Percentiles rank a stretch among this genome's conserved stretches.
These are phyloP conservation scores for Drosophila trichaetosa DNA, from an alignment of 2,888 invertebrate genomes.

Conservation along the genomic window DNA sequence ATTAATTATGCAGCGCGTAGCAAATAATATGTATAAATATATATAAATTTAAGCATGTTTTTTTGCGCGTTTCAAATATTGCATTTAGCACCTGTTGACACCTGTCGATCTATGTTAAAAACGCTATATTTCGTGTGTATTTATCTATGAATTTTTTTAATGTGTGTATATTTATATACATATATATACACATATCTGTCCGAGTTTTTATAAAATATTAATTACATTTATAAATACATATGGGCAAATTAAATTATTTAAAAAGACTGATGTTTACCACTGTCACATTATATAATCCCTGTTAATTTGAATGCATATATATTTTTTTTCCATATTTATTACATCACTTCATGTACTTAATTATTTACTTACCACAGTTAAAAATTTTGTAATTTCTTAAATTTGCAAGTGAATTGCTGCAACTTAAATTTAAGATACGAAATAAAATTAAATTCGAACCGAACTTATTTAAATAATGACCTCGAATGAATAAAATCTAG, in stretches of 20 bases:
- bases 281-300: conserved; percentile 13
- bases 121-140: not conserved
- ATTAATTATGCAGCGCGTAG: not conserved
- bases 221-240: not conserved
- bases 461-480: conserved; percentile 55
- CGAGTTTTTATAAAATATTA: not conserved
- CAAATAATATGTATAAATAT: not conserved
- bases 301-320: not conserved
- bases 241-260: not conserved
- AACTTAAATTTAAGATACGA: conserved; percentile 46
- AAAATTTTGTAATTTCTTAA: not conserved
- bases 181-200: not conserved
- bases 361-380: conserved; percentile 30
- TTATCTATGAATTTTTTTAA: not conserved
- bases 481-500: conserved; percentile 47
- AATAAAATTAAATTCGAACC: conserved; percentile 48
- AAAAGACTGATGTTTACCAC: not conserved
- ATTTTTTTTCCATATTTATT: not conserved
- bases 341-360: not conserved
- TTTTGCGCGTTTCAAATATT: not conserved
- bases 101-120: not conserved
- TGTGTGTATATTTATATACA: not conserved
- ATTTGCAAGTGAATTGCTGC: conserved; percentile 5
- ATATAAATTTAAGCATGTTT: not conserved
- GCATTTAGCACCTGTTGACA: not conserved